phyloP scores from a whole-genome alignment of 2,888 invertebrate species.

The Herminia tarsipennalis region DNA sequence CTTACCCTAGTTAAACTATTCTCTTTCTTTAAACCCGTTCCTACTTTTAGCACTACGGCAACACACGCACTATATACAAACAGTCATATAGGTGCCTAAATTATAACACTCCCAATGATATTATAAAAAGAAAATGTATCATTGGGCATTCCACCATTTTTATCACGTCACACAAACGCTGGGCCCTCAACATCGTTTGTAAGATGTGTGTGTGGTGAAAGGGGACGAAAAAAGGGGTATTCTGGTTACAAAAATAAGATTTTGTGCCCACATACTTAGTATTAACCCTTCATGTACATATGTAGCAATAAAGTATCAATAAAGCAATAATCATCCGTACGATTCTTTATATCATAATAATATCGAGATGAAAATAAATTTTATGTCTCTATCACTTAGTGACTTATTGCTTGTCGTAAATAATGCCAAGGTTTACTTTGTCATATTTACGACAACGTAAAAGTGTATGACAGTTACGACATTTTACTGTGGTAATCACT shows the following conservation, averaged over 20 bases:
- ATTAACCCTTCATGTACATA: neutral
- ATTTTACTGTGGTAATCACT: constrained; percentile 50
- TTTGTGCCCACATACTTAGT: neutral
- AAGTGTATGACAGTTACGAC: constrained; percentile 35
- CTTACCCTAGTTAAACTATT: too few species aligned
- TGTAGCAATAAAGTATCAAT: constrained; percentile 17
- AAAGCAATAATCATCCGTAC: constrained; percentile 36
- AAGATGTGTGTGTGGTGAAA: too few species aligned
- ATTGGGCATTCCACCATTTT: too few species aligned
- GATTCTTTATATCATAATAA: constrained; percentile 48
- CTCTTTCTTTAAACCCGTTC: too few species aligned
- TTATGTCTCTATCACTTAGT: constrained; percentile 81
- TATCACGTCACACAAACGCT: too few species aligned
- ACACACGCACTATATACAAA: too few species aligned
- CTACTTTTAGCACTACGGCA: too few species aligned
- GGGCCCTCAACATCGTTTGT: too few species aligned
- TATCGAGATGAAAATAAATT: constrained; percentile 39
- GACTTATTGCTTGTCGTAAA: constrained; percentile 72
- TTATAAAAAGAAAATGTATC: too few species aligned
- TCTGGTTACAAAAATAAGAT: neutral
- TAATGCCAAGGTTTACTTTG: constrained; percentile 73
- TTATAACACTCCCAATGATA: too few species aligned
- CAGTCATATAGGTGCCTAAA: too few species aligned
- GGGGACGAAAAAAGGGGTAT: too few species aligned
- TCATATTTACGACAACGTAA: constrained; percentile 72